Evolutionary conservation across 2,888 invertebrate species (phyloP).

Genomic region (Autographa gamma): DNA sequence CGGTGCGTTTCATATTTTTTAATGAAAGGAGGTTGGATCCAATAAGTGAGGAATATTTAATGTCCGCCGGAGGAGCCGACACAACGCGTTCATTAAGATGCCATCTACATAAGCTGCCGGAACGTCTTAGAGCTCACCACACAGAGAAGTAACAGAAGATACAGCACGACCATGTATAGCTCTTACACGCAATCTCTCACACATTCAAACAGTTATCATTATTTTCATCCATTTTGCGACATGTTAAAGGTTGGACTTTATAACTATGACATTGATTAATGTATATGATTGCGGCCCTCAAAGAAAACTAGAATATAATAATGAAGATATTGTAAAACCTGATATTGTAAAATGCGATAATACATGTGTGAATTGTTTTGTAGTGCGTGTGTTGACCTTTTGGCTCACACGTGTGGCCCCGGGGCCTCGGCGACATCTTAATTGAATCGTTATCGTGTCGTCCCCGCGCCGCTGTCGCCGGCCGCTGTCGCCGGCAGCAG

Average conservation of each 20-base stretch:
- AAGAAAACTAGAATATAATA: too few relatives aligned
- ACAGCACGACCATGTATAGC: not conserved
- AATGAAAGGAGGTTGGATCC: not conserved
- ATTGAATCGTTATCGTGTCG: slow-evolving; percentile 58
- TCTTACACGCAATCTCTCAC: not conserved
- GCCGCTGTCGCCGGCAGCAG: not conserved
- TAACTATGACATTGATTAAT: too few relatives aligned
- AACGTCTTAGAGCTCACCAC: not conserved
- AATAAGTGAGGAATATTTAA: slow-evolving; percentile 2
- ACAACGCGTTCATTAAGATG: not conserved
- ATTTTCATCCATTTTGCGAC: too few relatives aligned
- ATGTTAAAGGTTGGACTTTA: too few relatives aligned
- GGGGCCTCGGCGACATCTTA: slow-evolving; percentile 29
- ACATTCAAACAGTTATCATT: too few relatives aligned
- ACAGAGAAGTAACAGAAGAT: not conserved
- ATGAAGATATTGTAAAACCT: too few relatives aligned
- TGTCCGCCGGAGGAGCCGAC: not conserved
- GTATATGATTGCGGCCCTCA: too few relatives aligned
- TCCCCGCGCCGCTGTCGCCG: slow-evolving; percentile 14
- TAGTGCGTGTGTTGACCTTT: not conserved
- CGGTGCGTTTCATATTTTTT: slow-evolving; percentile 2
- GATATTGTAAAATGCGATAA: too few relatives aligned
- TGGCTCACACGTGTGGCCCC: not conserved
- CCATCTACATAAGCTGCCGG: slow-evolving; percentile 3
- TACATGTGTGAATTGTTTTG: too few relatives aligned